These are phyloP conservation scores for Hymenopus coronatus DNA, from an alignment of 2,888 invertebrate species.

Conservation along the genomic window DNA sequence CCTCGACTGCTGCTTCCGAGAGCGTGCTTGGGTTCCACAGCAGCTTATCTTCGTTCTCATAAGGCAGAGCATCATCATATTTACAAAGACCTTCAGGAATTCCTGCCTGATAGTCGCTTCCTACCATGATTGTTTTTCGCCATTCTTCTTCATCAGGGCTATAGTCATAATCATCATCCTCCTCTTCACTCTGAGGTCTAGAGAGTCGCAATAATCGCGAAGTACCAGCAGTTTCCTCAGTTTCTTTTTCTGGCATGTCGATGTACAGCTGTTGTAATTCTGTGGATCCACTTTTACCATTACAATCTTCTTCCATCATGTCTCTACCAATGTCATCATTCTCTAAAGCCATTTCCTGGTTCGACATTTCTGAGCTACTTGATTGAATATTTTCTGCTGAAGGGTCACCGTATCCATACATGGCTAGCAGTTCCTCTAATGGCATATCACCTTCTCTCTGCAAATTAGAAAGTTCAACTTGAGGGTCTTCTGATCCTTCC, in stretches of 20 bases:
- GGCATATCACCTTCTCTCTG: conserved; percentile 96
- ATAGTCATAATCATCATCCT: conserved; percentile 79
- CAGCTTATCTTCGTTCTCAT: conserved; percentile 92
- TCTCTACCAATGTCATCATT: conserved; percentile 43
- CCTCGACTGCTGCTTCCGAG: conserved; percentile 70
- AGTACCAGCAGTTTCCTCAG: conserved; percentile 35
- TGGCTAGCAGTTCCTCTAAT: conserved; percentile 83
- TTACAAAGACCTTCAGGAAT: conserved; percentile 89
- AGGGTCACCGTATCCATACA: conserved; percentile 70
- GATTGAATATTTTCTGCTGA: conserved; percentile 38
- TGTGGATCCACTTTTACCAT: conserved; percentile 40
- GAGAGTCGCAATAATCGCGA: conserved; percentile 60
- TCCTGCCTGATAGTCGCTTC: conserved; percentile 87
- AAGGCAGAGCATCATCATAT: conserved; percentile 91
- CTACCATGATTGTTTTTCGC: conserved; percentile 92
- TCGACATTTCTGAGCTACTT: conserved; percentile 48
- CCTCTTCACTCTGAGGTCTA: conserved; percentile 73
- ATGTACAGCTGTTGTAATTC: conserved; percentile 57
- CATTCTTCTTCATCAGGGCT: conserved; percentile 84
- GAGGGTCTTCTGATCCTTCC: conserved; percentile 84
- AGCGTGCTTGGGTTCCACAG: conserved; percentile 87
- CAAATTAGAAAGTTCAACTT: conserved; percentile 83
- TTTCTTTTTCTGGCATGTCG: conserved; percentile 44
- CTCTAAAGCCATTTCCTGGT: conserved; percentile 41
- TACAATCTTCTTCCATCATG: conserved; percentile 46